Conservation (phyloP, 1,140 invertebrate species). For the Hylaeus volcanicus region DNA sequence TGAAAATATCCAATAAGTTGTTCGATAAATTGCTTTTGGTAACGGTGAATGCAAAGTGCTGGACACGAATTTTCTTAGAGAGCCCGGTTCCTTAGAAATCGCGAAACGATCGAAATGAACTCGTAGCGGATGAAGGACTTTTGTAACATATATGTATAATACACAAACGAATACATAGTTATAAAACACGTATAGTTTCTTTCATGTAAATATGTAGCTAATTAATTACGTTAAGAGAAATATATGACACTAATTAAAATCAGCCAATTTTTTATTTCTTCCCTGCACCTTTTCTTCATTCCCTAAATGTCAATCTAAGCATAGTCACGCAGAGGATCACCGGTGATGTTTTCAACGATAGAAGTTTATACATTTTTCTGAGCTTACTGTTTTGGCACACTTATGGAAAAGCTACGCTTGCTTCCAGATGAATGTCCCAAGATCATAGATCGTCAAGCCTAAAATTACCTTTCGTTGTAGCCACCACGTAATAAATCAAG, state of each 20-base stretch:
- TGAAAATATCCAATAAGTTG: background rate
- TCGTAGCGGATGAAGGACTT: conserved; percentile 37
- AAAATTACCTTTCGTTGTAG: no score
- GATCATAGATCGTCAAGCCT: no score
- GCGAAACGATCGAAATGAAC: conserved; percentile 7
- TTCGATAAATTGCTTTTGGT: background rate
- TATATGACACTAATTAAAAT: conserved; percentile 60
- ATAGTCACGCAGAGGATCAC: no score
- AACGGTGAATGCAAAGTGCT: no score
- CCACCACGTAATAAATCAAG: no score
- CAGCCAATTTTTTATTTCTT: background rate
- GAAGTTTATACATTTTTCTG: no score
- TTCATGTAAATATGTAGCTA: conserved; percentile 75
- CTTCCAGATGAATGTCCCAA: no score
- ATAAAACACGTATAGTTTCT: conserved; percentile 45
- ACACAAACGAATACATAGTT: conserved; percentile 52
- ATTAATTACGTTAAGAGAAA: conserved; percentile 64
- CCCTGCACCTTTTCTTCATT: no score
- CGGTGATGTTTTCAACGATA: no score
- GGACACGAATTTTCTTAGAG: background rate
- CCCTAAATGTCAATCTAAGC: no score
- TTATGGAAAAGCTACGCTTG: no score
- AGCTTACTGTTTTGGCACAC: no score
- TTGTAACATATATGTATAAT: conserved; percentile 71
- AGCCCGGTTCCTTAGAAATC: conserved; percentile 21